These are phyloP conservation scores for Lasioglossum zephyrum DNA, from an alignment of 2,888 invertebrate species.

Conservation along the genomic window DNA sequence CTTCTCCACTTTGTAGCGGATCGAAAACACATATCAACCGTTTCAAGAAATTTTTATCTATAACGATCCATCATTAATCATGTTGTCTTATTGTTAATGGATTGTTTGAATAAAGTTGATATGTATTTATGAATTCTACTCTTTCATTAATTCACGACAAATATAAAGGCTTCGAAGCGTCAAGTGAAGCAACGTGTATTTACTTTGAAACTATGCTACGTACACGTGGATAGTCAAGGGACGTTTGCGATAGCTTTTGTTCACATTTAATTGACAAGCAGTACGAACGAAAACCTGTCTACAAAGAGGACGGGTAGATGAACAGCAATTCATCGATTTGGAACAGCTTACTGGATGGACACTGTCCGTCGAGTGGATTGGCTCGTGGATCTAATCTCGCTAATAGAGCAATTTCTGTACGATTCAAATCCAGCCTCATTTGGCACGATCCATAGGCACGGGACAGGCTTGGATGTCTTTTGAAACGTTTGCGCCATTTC, in stretches of 20 bases:
- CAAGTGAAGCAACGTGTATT: background rate
- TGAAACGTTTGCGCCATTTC: slow-evolving; percentile 39
- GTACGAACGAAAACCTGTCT: slow-evolving; percentile 5
- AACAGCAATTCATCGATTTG: slow-evolving; percentile 39
- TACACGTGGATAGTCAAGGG: background rate
- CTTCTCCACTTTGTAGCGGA: no score
- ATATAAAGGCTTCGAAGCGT: background rate
- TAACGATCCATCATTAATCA: no score
- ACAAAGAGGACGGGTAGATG: slow-evolving; percentile 1
- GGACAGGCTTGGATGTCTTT: slow-evolving; percentile 40
- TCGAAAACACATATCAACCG: no score
- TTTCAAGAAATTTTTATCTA: no score
- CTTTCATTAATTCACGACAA: background rate
- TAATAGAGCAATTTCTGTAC: slow-evolving; percentile 72
- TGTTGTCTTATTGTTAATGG: no score
- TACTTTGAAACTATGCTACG: background rate
- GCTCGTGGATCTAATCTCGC: slow-evolving; percentile 69
- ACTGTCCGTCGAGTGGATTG: slow-evolving; percentile 58
- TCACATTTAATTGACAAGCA: slow-evolving; percentile 32
- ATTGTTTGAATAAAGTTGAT: no score
- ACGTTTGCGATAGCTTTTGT: background rate
- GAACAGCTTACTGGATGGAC: slow-evolving; percentile 10
- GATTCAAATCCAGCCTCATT: slow-evolving; percentile 43
- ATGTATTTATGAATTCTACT: no score
- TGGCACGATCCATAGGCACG: slow-evolving; percentile 31